Evolutionary conservation across 2,888 invertebrate genomes (phyloP), one percentile per base, ranked within the genome.

Genomic region (Epistrophe grossulariae): DNA sequence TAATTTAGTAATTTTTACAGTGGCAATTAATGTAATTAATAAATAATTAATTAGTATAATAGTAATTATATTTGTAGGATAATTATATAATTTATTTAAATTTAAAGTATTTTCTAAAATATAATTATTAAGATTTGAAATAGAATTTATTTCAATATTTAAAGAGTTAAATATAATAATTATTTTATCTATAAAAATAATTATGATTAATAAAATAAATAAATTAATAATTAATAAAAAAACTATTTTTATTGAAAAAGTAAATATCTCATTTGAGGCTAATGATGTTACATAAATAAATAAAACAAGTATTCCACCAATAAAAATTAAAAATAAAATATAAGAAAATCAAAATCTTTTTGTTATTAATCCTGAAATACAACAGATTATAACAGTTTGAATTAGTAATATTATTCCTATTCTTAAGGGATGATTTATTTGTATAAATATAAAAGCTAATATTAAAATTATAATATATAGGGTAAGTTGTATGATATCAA

Each of bases 211-310:
- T 85, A 91, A 74, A 60, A 90, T 79, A 48, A 89, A 83, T 82
- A 91, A 82, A 79, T 90, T 76, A 31, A 90, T 74, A 70, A 89
- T 79, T 66, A 91, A 84, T 80, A 74, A 90, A 81, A 91, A 90
- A 90, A 88, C 89, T 81, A 89, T 78, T 89, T 92, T 93, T 70
- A 91, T 88, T 10, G 91, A 91, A 82, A 92, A 90, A 84, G 91
- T 91, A 91, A 95, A 94, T 93, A 94, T 92, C 94, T 95, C 94
- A 93, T 95, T 95, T 17, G 94, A 94, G 0, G 94, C 94, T 91
- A 95, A 90, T 88, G 95, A 95, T 79, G 94, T 94, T 4, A 95
- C 94, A 92, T 95, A 95, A 92, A 95, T 93, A 93, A 95, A 95
- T 93, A 95, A 89, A 10, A 95, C 94, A 93, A 95, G 89, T 93